These are phyloP conservation scores for Alauda arvensis DNA, from an alignment of 2,797 vertebrate species.

Conservation along the genomic window DNA sequence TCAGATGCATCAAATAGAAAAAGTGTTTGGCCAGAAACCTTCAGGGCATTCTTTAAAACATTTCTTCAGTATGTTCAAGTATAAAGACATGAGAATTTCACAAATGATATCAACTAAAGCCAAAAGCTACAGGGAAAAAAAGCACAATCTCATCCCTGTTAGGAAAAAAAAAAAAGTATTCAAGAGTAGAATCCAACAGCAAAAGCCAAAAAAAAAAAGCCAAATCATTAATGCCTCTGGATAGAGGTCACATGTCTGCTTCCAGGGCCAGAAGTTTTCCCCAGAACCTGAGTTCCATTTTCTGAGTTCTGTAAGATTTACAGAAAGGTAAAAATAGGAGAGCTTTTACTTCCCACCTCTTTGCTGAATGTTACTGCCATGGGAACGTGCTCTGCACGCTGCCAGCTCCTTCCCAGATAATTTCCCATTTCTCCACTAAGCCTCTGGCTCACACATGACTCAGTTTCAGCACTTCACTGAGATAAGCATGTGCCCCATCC, in stretches of 20 bases:
- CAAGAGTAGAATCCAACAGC: neutral
- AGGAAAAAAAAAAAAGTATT: neutral
- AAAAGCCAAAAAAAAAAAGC: neutral
- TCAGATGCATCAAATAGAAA: conserved; percentile 11
- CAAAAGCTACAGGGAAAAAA: neutral
- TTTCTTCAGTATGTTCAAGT: neutral
- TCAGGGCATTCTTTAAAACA: neutral
- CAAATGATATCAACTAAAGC: neutral
- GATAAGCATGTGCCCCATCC: conserved; percentile 38
- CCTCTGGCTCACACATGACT: conserved; percentile 58
- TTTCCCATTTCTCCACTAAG: conserved; percentile 47
- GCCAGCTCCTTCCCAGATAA: conserved; percentile 39
- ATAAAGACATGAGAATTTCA: conserved; percentile 12
- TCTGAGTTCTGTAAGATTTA: neutral
- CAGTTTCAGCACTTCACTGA: conserved; percentile 43
- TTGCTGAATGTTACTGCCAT: conserved; percentile 52
- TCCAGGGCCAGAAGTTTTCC: conserved; percentile 1
- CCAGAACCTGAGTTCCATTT: neutral
- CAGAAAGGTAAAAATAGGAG: conserved; percentile 51
- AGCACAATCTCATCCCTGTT: neutral
- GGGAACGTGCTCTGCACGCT: conserved; percentile 39
- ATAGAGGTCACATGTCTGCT: neutral
- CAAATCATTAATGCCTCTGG: neutral
- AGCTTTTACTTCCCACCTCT: conserved; percentile 51
- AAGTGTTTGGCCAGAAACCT: conserved; percentile 3